These are phyloP conservation scores for Potamarius usumacintae DNA, from an alignment of 2,113 vertebrate species.

Conservation along the genomic window DNA sequence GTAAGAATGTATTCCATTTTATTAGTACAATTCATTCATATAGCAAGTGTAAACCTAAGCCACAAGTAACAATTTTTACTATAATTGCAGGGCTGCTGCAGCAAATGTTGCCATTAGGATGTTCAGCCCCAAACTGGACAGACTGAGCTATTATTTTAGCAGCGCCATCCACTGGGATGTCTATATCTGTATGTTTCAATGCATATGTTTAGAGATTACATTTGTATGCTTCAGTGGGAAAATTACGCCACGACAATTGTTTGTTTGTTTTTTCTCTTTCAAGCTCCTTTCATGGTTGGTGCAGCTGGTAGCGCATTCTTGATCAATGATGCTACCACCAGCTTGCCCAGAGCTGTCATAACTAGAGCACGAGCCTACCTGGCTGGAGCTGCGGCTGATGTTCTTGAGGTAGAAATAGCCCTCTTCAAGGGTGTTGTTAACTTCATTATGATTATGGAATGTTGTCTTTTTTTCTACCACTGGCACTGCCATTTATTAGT, in stretches of 20 bases:
- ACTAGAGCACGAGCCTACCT: constrained; percentile 73
- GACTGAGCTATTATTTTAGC: constrained; percentile 74
- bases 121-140: constrained; percentile 70
- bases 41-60: background rate
- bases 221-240: background rate
- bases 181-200: constrained; percentile 74
- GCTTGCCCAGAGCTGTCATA: constrained; percentile 76
- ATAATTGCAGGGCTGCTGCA: constrained; percentile 74
- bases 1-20: constrained; percentile 68
- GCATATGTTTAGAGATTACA: background rate
- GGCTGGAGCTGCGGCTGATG: constrained; percentile 75
- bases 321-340: constrained; percentile 77
- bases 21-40: background rate
- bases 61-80: background rate
- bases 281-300: constrained; percentile 77
- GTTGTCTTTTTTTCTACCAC: background rate
- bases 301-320: constrained; percentile 72
- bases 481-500: background rate
- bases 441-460: background rate
- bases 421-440: background rate
- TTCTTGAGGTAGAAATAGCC: constrained; percentile 73
- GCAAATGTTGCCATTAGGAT: constrained; percentile 80
- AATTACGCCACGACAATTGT: background rate
- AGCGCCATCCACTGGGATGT: constrained; percentile 65
- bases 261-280: constrained; percentile 14